Conservation (phyloP, 2,888 invertebrate species). For the Rhopalosiphum nymphaeae region DNA sequence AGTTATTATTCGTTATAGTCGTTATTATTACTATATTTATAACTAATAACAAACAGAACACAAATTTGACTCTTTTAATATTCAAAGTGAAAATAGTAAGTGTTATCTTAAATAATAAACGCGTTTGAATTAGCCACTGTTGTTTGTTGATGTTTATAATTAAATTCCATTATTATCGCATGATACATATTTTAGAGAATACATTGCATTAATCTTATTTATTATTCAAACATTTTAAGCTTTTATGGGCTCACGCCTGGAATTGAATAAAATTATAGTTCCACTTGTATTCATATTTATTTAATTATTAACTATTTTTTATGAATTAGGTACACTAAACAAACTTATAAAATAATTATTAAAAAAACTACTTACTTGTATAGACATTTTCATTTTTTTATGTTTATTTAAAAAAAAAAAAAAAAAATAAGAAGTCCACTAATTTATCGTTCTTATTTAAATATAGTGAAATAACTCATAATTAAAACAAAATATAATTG, state of each 20-base stretch:
- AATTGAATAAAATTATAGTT: background rate
- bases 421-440: background rate
- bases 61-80: background rate
- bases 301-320: background rate
- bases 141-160: background rate
- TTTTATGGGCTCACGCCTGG: background rate
- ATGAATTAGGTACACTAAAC: background rate
- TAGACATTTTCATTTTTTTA: background rate
- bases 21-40: background rate
- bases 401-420: background rate
- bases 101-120: background rate
- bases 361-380: background rate
- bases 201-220: background rate
- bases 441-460: background rate
- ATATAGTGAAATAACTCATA: background rate
- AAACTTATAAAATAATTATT: background rate
- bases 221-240: conserved; percentile 13
- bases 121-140: background rate
- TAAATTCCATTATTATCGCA: conserved; percentile 5
- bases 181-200: background rate
- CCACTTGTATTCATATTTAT: background rate
- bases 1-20: background rate
- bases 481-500: conserved; percentile 2
- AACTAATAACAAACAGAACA: background rate
- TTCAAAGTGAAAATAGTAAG: background rate